These are phyloP conservation scores for Ichneumoninae sp. DNA, from an alignment of 2,888 invertebrate genomes.

Conservation along the genomic window DNA sequence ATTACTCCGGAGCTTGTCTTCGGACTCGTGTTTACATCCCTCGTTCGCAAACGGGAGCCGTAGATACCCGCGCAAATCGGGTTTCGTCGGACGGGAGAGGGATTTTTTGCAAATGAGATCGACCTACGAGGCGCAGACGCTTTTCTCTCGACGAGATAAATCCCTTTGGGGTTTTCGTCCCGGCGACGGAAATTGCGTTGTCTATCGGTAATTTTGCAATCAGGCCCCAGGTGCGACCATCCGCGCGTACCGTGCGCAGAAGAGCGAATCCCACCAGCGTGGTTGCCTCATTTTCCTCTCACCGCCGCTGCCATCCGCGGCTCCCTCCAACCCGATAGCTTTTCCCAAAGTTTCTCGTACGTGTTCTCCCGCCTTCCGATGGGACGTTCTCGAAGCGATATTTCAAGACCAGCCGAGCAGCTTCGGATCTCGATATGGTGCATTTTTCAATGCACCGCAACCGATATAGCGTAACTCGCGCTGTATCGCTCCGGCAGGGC, in stretches of 20 bases:
- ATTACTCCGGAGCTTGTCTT: neutral
- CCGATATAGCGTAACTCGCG: neutral
- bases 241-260: constrained; percentile 31
- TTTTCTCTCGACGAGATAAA: constrained; percentile 48
- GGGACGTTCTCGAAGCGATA: neutral
- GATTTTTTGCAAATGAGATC: constrained; percentile 44
- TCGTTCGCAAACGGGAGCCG: neutral
- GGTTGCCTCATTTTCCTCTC: neutral
- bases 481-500: constrained; percentile 3
- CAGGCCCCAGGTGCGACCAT: constrained; percentile 76
- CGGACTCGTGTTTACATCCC: neutral
- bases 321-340: neutral
- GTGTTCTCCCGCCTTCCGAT: neutral
- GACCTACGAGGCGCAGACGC: neutral
- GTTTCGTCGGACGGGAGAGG: neutral
- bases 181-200: constrained; percentile 73
- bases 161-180: constrained; percentile 70
- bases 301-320: neutral
- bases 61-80: neutral
- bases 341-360: neutral
- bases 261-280: constrained; percentile 20
- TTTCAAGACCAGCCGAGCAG: neutral
- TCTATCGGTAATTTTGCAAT: constrained; percentile 78
- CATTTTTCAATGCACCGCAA: constrained; percentile 15
- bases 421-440: neutral